phyloP scores from a whole-genome alignment of 2,797 vertebrate genomes.

The Podarcis siculus region DNA sequence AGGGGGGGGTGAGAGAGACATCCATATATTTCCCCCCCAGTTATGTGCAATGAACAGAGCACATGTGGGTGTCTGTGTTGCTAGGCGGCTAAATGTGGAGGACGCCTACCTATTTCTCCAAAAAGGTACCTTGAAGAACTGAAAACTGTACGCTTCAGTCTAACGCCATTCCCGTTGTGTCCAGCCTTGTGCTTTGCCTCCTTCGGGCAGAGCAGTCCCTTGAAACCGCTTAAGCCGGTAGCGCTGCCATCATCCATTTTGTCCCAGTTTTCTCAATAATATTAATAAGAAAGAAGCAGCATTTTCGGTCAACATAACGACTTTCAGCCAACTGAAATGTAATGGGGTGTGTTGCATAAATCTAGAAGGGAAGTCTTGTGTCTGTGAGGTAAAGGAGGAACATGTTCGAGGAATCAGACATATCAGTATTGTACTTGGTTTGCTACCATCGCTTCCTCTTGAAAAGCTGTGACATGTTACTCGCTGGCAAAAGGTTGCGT shows the following conservation, averaged over 20 bases:
- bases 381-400: too few species aligned
- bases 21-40: not conserved
- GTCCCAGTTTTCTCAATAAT: not conserved
- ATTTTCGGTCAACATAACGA: not conserved
- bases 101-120: not conserved
- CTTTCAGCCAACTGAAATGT: not conserved
- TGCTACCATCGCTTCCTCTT: not conserved
- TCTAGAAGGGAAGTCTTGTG: not conserved
- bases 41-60: slow-evolving; percentile 24
- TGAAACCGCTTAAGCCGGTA: not conserved
- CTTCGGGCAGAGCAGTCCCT: not conserved
- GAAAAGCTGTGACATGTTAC: not conserved
- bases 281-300: not conserved
- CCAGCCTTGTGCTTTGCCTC: not conserved
- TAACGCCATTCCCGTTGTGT: not conserved
- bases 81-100: not conserved
- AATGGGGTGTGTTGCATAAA: not conserved
- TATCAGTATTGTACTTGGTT: not conserved
- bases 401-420: not conserved
- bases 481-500: not conserved
- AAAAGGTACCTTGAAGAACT: not conserved
- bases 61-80: not conserved
- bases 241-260: not conserved
- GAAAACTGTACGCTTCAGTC: not conserved
- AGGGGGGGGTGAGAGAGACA: too few species aligned